Base-by-base conservation (phyloP, 2,113 vertebrate species). In the Hypomesus transpacificus region DNA sequence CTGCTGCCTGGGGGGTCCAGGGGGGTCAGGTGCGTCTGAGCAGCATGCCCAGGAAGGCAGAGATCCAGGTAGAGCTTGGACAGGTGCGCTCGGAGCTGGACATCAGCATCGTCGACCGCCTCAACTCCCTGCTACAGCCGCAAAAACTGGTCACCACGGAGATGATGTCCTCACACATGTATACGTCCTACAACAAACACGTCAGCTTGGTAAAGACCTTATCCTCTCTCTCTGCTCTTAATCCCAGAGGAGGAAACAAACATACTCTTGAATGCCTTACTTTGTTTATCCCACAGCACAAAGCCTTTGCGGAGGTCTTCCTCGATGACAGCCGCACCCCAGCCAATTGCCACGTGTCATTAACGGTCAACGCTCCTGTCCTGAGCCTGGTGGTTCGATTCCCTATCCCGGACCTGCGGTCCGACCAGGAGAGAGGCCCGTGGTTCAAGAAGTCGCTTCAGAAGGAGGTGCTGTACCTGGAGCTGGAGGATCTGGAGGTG, bases 401-500 rank as follows among this genome's bases (percentile, higher is more conserved):
- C 76, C 97, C 97, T 5, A 99, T 99, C 82, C 97, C 97, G 18
- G 97, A 99, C 84, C 91, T 99, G 53, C 93, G 96, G 16, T 96
- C 96, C 18, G 97, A 99, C 89, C 96, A 96, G 82, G 97, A 99
- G 82, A 88, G 97, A 78, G 97, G 97, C 65, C 95, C 97, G 0
- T 99, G 97, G 97, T 99, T 99, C 87, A 98, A 97, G 85, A 97
- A 98, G 85, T 98, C 96, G 0, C 92, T 99, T 78, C 96, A 98
- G 86, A 98, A 96, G 84, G 97, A 99, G 86, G 89, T 95, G 24
- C 92, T 99, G 66, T 89, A 92, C 61, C 86, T 98, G 82, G 93
- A 94, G 69, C 89, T 96, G 77, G 90, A 92, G 78, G 96, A 98
- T 79, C 57, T 93, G 61, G 96, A 96, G 86, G 85, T 97, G 70